Evolutionary conservation across 2,797 vertebrate genomes (phyloP), one percentile per base, ranked within the genome.

Genomic region (Falco concolor): DNA sequence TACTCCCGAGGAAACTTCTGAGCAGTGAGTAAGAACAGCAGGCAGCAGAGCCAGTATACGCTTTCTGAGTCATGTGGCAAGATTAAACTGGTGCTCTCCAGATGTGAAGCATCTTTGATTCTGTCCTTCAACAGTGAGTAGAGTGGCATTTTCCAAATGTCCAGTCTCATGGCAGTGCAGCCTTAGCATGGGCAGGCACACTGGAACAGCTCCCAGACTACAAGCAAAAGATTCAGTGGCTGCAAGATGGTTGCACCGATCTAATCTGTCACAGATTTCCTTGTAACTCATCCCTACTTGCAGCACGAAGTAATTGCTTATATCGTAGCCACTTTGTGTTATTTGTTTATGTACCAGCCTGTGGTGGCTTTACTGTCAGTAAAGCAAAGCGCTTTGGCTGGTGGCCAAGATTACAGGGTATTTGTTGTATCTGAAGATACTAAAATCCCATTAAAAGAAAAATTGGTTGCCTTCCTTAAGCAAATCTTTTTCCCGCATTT

Each of bases 261-360:
- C 25, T 30, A 14, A 14, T 32, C 27, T n/a, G 23, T 49, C 65
- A 24, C 28, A 10, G 53, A 14, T 78, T 68, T 36, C 75, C 36
- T 28, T 44, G 40, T 30, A 5, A 6, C 38, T 64, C 20, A 18
- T 14, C 50, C 50, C 53, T 8, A 19, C 53, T 50, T 32, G 56
- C 12, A 27, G 45, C 68, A 19, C 28, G 8, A 27, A n/a, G n/a
- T 60, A 15, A 22, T 24, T 42, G 45, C 34, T 3, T 21, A 0
- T 21, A 5, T 34, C 56, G 1, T 9, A 5, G n/a, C 52, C 14
- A 24, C n/a, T 74, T 44, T 1, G 2, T 12, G 6, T 24, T 25
- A 9, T 10, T 30, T n/a, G 8, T 10, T 30, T n/a, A 8, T 24
- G 34, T n/a, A 75, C 64, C 34, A 40, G 36, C 34, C 54, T 64